These are phyloP conservation scores for Anser cygnoides DNA, from an alignment of 2,113 vertebrate species.

Conservation along the genomic window DNA sequence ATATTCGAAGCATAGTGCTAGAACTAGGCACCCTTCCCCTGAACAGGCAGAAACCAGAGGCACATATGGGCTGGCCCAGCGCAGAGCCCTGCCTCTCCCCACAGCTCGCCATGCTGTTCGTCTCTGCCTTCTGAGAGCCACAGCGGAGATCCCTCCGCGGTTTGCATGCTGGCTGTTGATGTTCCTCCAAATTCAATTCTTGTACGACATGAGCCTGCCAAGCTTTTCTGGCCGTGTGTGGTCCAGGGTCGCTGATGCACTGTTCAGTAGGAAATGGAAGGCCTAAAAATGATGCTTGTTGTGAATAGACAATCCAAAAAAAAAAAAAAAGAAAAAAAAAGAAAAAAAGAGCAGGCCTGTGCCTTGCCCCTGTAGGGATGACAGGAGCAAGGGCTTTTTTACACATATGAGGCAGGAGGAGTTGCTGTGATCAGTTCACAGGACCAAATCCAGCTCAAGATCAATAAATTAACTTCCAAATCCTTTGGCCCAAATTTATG, in stretches of 20 bases:
- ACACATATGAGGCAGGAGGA: background rate
- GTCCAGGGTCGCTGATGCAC: background rate
- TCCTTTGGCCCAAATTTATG: background rate
- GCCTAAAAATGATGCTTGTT: background rate
- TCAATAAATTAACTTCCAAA: background rate
- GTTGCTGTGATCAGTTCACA: background rate
- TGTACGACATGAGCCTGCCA: background rate
- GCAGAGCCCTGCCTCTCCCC: background rate
- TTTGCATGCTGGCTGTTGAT: background rate
- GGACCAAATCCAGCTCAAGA: background rate
- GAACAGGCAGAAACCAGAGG: background rate
- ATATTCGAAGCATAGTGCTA: background rate
- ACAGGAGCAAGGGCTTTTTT: background rate
- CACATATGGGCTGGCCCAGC: too few relatives aligned
- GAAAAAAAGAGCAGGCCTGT: background rate
- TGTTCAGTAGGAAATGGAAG: background rate
- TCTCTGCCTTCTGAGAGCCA: too few relatives aligned
- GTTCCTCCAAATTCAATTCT: background rate
- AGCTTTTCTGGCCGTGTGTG: background rate
- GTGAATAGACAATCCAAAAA: background rate
- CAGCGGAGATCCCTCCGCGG: too few relatives aligned
- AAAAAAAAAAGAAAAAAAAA: background rate
- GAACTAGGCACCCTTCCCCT: background rate
- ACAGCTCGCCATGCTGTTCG: background rate
- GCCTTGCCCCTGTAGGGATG: background rate